phyloP scores from a whole-genome alignment of 2,888 invertebrate genomes.

The Beris chalybata region DNA sequence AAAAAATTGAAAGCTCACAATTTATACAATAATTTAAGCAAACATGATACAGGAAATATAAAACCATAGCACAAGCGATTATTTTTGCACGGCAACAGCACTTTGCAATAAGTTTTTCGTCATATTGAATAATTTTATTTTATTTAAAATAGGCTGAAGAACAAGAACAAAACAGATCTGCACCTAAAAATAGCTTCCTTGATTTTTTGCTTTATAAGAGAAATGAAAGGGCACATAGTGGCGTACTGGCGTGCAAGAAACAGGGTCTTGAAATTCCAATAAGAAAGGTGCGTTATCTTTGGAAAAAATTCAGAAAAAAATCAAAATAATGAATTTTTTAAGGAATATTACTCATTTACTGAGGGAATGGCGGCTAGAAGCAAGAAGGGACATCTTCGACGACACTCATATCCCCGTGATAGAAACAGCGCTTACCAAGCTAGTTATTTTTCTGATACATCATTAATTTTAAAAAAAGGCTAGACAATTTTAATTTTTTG shows the following conservation, averaged over 20 bases:
- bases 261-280: constrained; percentile 1
- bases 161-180: neutral
- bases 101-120: no score
- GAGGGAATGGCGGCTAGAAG: neutral
- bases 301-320: no score
- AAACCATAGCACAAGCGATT: no score
- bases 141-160: constrained; percentile 7
- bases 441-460: neutral
- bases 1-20: no score
- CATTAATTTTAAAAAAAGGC: neutral
- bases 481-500: neutral
- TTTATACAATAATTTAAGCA: no score
- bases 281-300: neutral
- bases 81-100: no score
- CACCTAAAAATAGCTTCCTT: constrained; percentile 1
- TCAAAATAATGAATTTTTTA: neutral
- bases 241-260: constrained; percentile 3
- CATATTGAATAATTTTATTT: no score
- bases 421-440: neutral
- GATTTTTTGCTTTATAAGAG: constrained; percentile 27
- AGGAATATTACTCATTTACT: constrained; percentile 3
- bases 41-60: no score
- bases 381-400: neutral
- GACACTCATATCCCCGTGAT: neutral
- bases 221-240: constrained; percentile 16